Conservation (phyloP, 2,888 invertebrate species). For the Apomyelois bistriatella region DNA sequence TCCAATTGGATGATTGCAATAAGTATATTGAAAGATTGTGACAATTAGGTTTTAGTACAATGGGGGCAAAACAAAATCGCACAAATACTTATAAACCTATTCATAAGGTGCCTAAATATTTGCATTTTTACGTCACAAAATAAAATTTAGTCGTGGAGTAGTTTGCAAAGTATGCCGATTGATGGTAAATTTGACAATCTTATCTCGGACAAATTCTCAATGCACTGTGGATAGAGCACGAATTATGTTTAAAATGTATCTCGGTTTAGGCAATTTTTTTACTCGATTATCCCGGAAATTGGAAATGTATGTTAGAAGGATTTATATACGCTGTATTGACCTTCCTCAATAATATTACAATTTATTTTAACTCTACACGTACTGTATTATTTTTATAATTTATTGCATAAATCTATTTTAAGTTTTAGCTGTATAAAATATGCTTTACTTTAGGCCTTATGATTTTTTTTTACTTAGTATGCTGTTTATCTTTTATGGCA, state of each 20-base stretch:
- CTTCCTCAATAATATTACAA: constrained; percentile 39
- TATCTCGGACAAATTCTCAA: constrained; percentile 24
- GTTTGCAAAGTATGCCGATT: background rate
- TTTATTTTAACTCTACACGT: constrained; percentile 35
- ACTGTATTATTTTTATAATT: constrained; percentile 58
- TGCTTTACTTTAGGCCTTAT: constrained; percentile 67
- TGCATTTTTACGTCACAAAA: constrained; percentile 64
- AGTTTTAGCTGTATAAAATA: constrained; percentile 66
- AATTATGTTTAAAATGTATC: constrained; percentile 29
- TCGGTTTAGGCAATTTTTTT: constrained; percentile 7
- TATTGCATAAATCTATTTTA: constrained; percentile 57
- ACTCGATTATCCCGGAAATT: background rate
- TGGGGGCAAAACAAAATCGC: constrained; percentile 46
- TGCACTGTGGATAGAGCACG: constrained; percentile 66
- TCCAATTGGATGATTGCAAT: constrained; percentile 52
- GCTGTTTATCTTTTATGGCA: constrained; percentile 55
- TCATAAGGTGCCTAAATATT: constrained; percentile 51
- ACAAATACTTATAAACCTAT: constrained; percentile 49
- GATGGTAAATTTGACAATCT: background rate
- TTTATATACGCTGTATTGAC: constrained; percentile 5
- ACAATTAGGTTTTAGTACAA: constrained; percentile 29
- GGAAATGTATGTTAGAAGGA: constrained; percentile 6
- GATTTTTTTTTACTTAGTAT: constrained; percentile 60
- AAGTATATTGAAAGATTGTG: constrained; percentile 27
- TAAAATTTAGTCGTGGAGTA: constrained; percentile 26